Percentiles rank a stretch among this genome's conserved stretches.
phyloP scores from a whole-genome alignment of 1,140 invertebrate species.

The Pissodes strobi region DNA sequence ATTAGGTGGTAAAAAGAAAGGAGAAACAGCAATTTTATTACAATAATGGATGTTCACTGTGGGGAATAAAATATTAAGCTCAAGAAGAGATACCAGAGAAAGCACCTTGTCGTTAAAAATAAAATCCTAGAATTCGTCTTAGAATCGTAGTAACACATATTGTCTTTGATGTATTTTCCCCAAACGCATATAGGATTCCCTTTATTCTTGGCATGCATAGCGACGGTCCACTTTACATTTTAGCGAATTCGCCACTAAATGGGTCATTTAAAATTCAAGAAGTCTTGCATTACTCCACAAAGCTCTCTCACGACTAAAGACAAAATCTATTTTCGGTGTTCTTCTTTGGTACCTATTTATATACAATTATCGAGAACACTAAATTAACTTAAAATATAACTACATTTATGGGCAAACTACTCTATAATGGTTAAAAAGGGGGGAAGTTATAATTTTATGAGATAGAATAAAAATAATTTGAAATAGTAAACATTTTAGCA shows the following conservation, averaged over 20 bases:
- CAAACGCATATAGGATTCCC: constrained; percentile 35
- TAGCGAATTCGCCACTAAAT: constrained; percentile 29
- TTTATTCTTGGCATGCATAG: constrained; percentile 33
- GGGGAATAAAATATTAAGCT: constrained; percentile 30
- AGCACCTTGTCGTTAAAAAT: constrained; percentile 17
- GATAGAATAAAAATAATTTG: too few species aligned
- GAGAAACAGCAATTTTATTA: constrained; percentile 11
- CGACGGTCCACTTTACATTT: constrained; percentile 35
- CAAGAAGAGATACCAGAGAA: constrained; percentile 2
- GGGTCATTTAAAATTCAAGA: constrained; percentile 31
- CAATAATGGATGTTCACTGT: constrained; percentile 23
- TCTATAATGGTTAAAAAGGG: too few species aligned
- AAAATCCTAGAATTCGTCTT: constrained; percentile 35
- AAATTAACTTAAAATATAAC: too few species aligned
- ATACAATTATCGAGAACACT: too few species aligned
- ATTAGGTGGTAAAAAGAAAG: not conserved
- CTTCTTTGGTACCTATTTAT: too few species aligned
- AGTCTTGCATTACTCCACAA: constrained; percentile 21
- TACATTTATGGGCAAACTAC: too few species aligned
- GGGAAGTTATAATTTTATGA: too few species aligned
- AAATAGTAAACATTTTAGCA: too few species aligned
- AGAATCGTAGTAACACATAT: constrained; percentile 33
- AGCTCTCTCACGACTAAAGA: not conserved
- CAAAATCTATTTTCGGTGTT: not conserved
- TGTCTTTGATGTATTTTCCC: constrained; percentile 37